These are phyloP conservation scores for Labeo rohita DNA, from an alignment of 2,113 vertebrate species.

Conservation along the genomic window DNA sequence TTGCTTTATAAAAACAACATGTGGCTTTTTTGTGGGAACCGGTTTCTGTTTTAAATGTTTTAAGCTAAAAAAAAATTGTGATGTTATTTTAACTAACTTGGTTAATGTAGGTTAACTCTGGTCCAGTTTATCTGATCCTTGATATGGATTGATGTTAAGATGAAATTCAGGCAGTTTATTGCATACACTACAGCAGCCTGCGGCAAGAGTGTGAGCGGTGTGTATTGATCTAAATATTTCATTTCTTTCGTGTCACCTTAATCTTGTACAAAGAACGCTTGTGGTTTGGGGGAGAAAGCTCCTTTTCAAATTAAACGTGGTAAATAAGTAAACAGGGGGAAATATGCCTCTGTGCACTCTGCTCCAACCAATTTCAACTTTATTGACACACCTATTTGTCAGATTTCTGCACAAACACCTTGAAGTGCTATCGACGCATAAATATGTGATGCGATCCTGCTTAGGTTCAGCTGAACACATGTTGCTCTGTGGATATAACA, in stretches of 20 bases:
- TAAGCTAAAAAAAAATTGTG: not conserved
- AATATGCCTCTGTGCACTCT: conserved; percentile 33
- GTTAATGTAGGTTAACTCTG: not conserved
- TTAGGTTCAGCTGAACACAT: not conserved
- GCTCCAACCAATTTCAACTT: conserved; percentile 42
- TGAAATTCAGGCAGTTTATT: conserved; percentile 21
- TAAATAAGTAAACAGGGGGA: conserved; percentile 32
- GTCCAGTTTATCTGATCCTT: conserved; percentile 20
- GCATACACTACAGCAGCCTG: not conserved
- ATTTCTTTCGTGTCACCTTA: conserved; percentile 28
- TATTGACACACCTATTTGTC: conserved; percentile 56
- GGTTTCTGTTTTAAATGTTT: not conserved
- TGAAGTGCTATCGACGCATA: conserved; percentile 46
- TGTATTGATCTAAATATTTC: conserved; percentile 40
- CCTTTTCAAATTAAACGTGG: conserved; percentile 39
- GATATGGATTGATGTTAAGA: conserved; percentile 13
- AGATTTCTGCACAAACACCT: conserved; percentile 46
- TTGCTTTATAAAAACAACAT: not conserved
- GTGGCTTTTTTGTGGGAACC: not conserved
- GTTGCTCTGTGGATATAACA: not conserved
- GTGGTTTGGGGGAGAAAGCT: conserved; percentile 22
- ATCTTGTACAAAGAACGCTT: conserved; percentile 27
- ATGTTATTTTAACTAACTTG: not conserved
- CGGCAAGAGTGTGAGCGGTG: not conserved
- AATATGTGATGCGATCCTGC: conserved; percentile 34